A percentile compares a stretch with the other conserved stretches of the same genome.
Conservation (phyloP, 2,888 invertebrate genomes). For the Heliconius sara region DNA sequence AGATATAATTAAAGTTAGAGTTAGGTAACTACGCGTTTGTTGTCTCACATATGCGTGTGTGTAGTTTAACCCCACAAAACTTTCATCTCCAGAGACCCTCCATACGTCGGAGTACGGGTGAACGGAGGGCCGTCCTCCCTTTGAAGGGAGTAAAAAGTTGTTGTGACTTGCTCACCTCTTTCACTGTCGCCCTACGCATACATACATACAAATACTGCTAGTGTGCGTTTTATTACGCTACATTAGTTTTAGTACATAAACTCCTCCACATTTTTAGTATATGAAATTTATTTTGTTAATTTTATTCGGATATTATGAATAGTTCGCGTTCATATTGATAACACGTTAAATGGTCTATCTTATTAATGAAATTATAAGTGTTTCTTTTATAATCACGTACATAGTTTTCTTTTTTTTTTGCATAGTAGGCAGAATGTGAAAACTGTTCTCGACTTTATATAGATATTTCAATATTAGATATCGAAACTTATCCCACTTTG, state of each 20-base stretch:
- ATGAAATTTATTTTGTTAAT: background rate
- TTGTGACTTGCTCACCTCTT: slow-evolving; percentile 84
- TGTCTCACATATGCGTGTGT: slow-evolving; percentile 75
- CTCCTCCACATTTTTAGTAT: slow-evolving; percentile 4
- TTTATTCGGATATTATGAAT: background rate
- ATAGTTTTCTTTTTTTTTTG: background rate
- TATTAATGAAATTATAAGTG: too few relatives aligned
- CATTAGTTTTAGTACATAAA: slow-evolving; percentile 35
- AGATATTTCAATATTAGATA: too few relatives aligned
- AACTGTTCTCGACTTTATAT: too few relatives aligned
- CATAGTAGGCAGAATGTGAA: background rate
- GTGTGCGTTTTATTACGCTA: slow-evolving; percentile 63
- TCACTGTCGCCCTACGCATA: slow-evolving; percentile 78
- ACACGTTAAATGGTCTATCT: background rate
- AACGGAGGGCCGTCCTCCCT: slow-evolving; percentile 64
- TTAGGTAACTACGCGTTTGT: slow-evolving; percentile 81
- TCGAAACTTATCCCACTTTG: background rate
- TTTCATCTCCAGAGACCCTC: slow-evolving; percentile 81
- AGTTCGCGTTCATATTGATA: background rate
- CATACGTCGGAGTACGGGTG: slow-evolving; percentile 58
- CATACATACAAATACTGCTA: slow-evolving; percentile 56
- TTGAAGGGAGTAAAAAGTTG: slow-evolving; percentile 82
- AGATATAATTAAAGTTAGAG: slow-evolving; percentile 84
- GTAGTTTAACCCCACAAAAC: slow-evolving; percentile 81
- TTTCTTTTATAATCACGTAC: too few relatives aligned